Evolutionary conservation across 2,797 vertebrate species (phyloP), one percentile per base, ranked within the genome.

Genomic region (Rhadinocentrus ornatus): DNA sequence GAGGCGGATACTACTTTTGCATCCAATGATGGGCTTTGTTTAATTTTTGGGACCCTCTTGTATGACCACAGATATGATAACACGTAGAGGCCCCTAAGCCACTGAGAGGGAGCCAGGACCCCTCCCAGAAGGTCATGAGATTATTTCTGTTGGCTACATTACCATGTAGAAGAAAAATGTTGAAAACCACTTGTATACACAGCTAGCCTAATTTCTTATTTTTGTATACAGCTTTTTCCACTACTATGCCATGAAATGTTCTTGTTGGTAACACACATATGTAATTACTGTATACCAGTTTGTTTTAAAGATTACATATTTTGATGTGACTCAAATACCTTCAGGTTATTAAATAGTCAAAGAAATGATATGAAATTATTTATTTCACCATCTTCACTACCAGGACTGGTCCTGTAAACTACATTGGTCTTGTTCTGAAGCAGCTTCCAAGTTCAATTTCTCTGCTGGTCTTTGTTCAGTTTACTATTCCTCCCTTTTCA

Each of bases 401-500:
- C 39, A 41, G 4, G 22, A 7, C n/a, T 26, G 22, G 12, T 52
- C 50, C 22, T 52, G 10, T 52, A 12, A 13, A 11, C n/a, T 24
- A 13, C 34, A 24, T 2, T n/a, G 13, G 22, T 12, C 34, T 59
- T 37, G 32, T 37, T 60, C 37, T 63, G 60, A n/a, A 48, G n/a
- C 53, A 24, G 54, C 46, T 66, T 57, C 11, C 11, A n/a, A 11
- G 29, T 53, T 70, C 12, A n/a, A 37, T 61, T 44, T 69, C 9
- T 66, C 9, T 59, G 13, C 34, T 16, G 26, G 11, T 57, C 27
- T 76, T 55, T 66, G 35, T 75, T 69, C 27, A 61, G 62, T 27
- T 62, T 22, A 56, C 20, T 57, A 10, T 69, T 50, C 39, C 13
- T 70, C 13, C 56, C 4, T 58, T 53, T 79, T 16, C 82, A 99